phyloP scores from a whole-genome alignment of 2,797 vertebrate genomes.

The Oceanodroma leucorhoa region DNA sequence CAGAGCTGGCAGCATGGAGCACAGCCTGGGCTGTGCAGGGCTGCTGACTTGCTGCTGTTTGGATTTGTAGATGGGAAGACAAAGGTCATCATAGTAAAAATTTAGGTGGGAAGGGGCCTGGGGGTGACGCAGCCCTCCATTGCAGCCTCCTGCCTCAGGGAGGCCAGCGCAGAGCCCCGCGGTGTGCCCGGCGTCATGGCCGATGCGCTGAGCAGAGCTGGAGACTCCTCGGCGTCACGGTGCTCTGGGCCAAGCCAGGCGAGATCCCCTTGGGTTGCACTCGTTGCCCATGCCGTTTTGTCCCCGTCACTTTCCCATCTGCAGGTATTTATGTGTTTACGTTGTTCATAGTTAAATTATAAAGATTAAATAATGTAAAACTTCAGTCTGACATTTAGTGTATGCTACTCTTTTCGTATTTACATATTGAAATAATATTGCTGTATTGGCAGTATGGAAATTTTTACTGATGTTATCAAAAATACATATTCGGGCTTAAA shows the following conservation, averaged over 20 bases:
- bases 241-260: not conserved
- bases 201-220: not conserved
- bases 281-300: not conserved
- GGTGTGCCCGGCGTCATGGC: rapidly evolving
- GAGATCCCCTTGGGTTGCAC: not conserved
- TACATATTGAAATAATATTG: not conserved
- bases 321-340: not conserved
- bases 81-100: not conserved
- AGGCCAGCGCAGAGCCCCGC: not conserved
- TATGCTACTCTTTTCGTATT: not conserved
- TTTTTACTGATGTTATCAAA: not conserved
- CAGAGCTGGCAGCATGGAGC: not conserved
- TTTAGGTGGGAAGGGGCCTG: not conserved
- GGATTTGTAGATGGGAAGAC: rapidly evolving
- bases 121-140: rapidly evolving
- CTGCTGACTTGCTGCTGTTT: no score
- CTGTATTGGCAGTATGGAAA: not conserved
- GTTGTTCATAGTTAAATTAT: not conserved
- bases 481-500: not conserved
- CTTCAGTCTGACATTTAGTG: not conserved
- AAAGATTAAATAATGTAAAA: not conserved
- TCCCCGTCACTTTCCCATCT: not conserved
- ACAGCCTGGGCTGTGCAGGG: no score
- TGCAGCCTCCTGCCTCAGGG: not conserved
- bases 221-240: rapidly evolving